A percentile compares a stretch with the other conserved stretches of the same genome.
Evolutionary conservation across 1,140 invertebrate genomes (phyloP).

Genomic region (Thaumatotibia leucotreta): DNA sequence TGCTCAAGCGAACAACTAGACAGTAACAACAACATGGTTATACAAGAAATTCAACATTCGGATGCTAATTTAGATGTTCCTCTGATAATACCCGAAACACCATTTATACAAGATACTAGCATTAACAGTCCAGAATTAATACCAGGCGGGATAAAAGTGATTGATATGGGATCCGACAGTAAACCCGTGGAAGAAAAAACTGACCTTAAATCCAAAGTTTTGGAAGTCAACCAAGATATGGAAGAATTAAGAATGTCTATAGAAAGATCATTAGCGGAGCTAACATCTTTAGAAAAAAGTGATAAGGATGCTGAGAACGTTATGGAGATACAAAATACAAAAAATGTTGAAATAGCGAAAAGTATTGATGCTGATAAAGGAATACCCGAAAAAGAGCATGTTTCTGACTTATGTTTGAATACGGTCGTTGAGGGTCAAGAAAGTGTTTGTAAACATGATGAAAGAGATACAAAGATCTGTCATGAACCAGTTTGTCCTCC

Average conservation of each 20-base stretch:
- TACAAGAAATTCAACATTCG: constrained; percentile 43
- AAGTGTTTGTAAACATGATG: not conserved
- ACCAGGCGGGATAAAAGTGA: constrained; percentile 27
- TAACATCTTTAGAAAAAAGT: constrained; percentile 51
- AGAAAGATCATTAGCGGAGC: constrained; percentile 61
- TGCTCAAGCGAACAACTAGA: constrained; percentile 52
- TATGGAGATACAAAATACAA: constrained; percentile 27
- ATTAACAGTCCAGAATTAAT: constrained; percentile 18
- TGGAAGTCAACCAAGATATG: constrained; percentile 64
- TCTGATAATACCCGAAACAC: constrained; percentile 28
- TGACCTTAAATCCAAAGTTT: constrained; percentile 60
- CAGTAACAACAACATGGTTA: constrained; percentile 53
- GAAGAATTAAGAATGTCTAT: constrained; percentile 60
- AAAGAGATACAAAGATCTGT: not conserved
- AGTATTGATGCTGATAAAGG: not conserved
- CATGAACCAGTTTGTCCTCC: constrained; percentile 36
- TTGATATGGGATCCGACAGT: constrained; percentile 16
- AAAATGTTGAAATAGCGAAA: constrained; percentile 10
- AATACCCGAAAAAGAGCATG: not conserved
- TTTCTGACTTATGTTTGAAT: not conserved
- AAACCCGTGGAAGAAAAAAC: constrained; percentile 37
- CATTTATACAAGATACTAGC: constrained; percentile 35
- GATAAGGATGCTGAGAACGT: constrained; percentile 41
- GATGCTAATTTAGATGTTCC: constrained; percentile 36
- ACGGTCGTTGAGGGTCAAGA: not conserved